A percentile compares a stretch with the other conserved stretches of the same genome.
phyloP scores from a whole-genome alignment of 1,140 invertebrate genomes.

The Drosophila ambigua region DNA sequence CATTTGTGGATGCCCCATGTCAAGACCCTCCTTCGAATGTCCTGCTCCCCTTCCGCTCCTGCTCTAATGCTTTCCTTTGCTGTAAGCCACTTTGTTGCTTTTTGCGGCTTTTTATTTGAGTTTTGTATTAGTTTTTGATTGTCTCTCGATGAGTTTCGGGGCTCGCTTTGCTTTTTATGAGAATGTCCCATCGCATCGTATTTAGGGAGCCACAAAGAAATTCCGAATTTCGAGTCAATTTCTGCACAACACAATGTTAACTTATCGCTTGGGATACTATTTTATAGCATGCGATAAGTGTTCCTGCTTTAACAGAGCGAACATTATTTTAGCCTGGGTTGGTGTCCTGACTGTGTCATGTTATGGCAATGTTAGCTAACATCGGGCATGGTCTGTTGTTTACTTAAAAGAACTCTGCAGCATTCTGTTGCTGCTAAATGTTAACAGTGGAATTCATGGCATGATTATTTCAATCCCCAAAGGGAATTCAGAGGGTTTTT shows the following conservation, averaged over 20 bases:
- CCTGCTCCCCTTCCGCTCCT: no score
- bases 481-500: no score
- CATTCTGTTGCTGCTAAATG: neutral
- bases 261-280: neutral
- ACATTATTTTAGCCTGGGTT: slow-evolving; percentile 18
- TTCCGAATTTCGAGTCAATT: neutral
- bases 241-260: neutral
- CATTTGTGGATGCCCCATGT: slow-evolving; percentile 21
- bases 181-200: neutral
- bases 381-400: neutral
- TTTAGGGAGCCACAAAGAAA: neutral
- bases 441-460: no score
- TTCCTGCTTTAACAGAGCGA: neutral
- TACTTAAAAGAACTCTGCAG: neutral
- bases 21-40: slow-evolving; percentile 16
- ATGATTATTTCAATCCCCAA: no score
- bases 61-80: slow-evolving; percentile 3
- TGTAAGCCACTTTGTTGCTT: slow-evolving; percentile 1
- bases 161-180: neutral
- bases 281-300: slow-evolving; percentile 55
- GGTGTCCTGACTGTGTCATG: slow-evolving; percentile 33
- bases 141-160: slow-evolving; percentile 31
- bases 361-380: neutral
- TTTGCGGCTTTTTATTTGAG: slow-evolving; percentile 60
- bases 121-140: slow-evolving; percentile 59